phyloP scores from a whole-genome alignment of 23 tunicate species.

The Oikopleura dioica region DNA sequence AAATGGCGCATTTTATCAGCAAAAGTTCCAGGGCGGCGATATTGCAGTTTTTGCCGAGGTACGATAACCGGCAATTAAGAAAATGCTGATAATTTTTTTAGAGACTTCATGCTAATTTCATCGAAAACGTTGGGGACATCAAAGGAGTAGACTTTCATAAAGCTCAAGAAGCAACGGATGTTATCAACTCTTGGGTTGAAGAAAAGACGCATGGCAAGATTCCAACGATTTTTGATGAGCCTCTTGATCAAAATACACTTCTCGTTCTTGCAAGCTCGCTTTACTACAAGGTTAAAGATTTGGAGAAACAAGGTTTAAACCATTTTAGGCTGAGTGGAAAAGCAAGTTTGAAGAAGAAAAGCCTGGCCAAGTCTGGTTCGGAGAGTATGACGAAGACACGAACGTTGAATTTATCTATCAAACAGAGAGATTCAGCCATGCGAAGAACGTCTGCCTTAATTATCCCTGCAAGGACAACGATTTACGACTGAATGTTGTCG shows the following conservation, averaged over 20 bases:
- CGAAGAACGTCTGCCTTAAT: too few relatives aligned
- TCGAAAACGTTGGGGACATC: not conserved
- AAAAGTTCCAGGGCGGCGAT: not conserved
- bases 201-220: not conserved
- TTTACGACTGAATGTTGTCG: too few relatives aligned
- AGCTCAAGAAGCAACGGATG: not conserved
- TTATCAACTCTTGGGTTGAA: not conserved
- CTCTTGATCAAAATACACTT: not conserved
- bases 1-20: constrained; percentile 5
- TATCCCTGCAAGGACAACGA: too few relatives aligned
- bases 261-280: not conserved
- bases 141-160: not conserved
- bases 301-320: too few relatives aligned
- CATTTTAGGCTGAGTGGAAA: too few relatives aligned
- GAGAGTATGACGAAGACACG: too few relatives aligned
- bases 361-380: too few relatives aligned
- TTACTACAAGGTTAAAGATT: not conserved
- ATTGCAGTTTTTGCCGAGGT: not conserved
- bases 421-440: too few relatives aligned
- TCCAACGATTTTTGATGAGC: not conserved
- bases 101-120: not conserved
- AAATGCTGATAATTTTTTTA: too few relatives aligned
- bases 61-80: not conserved
- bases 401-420: too few relatives aligned
- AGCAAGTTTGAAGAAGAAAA: too few relatives aligned